Conservation (phyloP, 2,888 invertebrate genomes). For the Callyntrura sp. region DNA sequence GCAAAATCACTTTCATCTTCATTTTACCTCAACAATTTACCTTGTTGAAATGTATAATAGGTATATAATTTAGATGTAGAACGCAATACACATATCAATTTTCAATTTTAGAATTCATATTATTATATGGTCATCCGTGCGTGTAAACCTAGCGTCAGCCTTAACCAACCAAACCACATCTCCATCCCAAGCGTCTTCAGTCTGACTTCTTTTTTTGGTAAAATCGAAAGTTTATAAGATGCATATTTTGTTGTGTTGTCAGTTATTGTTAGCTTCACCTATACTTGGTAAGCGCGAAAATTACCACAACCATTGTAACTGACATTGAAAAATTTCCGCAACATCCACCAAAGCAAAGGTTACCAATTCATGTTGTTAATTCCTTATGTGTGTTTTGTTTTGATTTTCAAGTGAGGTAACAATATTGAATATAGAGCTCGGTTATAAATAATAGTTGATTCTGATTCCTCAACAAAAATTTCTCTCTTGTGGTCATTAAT, state of each 20-base stretch:
- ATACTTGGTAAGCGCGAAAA: background rate
- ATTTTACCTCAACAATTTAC: background rate
- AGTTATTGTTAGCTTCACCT: background rate
- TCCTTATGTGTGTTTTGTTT: background rate
- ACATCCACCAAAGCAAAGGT: background rate
- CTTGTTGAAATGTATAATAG: background rate
- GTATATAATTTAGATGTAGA: background rate
- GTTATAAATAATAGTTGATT: background rate
- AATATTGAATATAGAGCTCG: background rate
- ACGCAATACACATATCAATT: background rate
- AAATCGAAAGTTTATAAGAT: constrained; percentile 63
- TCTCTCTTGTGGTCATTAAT: background rate
- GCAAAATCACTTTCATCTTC: constrained; percentile 27
- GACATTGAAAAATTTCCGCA: constrained; percentile 48
- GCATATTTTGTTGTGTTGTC: too few species aligned
- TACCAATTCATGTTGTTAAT: background rate
- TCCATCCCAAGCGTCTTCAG: background rate
- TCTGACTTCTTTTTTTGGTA: background rate
- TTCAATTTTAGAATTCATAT: background rate
- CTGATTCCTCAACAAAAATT: background rate
- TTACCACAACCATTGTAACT: constrained; percentile 13
- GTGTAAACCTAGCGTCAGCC: background rate
- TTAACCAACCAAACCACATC: constrained; percentile 20
- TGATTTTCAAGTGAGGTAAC: constrained; percentile 30
- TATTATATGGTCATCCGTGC: constrained; percentile 41